Evolutionary conservation across 2,888 invertebrate species (phyloP), one percentile per base, ranked within the genome.

Genomic region (Augiades crinisus): DNA sequence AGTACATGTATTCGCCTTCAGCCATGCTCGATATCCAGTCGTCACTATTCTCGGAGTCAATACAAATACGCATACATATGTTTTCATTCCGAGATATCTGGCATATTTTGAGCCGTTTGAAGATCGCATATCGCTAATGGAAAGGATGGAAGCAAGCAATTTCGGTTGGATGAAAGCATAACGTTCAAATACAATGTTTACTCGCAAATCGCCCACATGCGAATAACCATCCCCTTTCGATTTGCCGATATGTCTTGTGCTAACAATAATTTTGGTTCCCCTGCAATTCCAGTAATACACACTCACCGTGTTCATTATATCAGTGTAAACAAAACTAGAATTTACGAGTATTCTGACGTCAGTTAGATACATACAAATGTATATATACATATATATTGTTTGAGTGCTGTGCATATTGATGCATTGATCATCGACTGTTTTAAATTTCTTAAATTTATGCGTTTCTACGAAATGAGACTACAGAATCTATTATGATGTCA

Each of bases 321-420:
- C 60, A 56, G 65, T 64, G 70, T 78, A 80, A 79, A 83, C 78
- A 81, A 82, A 82, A 77, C 80, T 78, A 79, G 81, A 82, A 82
- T 76, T 59, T 40, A 53, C 55, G 51, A 44, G 50, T 56, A 47
- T 57, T 50, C 34, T 56, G 53, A 60, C 61, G 60, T 64, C 60
- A 61, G 24, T 55, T 17, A 17, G 54, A 57, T 13, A 19, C 22
- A 19, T 13, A 22, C 33, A 49, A 5, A 10, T 27, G 21, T 27
- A 27, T 24, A 30, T 44, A 4, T 16, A 44, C 30, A 37, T 37
- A 17, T n/a, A 14, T 19, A 10, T 6, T 30, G 19, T n/a, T n/a
- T n/a, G n/a, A n/a, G 14, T 30, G 12, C 24, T 19, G 14, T 22
- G 19, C 14, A 8, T 13, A 8, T 13, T 34, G 12, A 47, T 19